Evolutionary conservation across 2,888 invertebrate species (phyloP).

Genomic region (Odontocolon sp.): DNA sequence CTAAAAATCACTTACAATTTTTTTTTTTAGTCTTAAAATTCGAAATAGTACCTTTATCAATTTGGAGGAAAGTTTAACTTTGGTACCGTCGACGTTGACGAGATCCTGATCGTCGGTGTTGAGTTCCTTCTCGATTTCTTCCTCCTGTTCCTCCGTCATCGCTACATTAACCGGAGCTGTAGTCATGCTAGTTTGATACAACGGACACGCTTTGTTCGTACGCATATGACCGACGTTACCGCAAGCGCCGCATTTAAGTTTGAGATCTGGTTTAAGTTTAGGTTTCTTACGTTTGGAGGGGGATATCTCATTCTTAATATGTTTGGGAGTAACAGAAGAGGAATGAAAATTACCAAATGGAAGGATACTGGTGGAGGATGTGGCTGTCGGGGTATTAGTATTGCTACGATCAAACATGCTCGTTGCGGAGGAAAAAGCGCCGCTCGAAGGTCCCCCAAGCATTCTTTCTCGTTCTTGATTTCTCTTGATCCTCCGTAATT

Average conservation of each 20-base stretch:
- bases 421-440: conserved; percentile 74
- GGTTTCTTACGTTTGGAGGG: conserved; percentile 89
- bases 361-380: conserved; percentile 75
- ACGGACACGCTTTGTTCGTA: conserved; percentile 98
- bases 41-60: conserved; percentile 86
- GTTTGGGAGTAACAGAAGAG: conserved; percentile 69
- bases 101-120: conserved; percentile 92
- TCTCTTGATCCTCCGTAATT: conserved; percentile 95
- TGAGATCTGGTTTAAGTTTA: conserved; percentile 93
- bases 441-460: conserved; percentile 82
- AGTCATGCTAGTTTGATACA: conserved; percentile 88
- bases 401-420: conserved; percentile 70
- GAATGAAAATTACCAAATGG: conserved; percentile 74
- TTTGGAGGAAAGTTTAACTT: conserved; percentile 94
- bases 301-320: conserved; percentile 77
- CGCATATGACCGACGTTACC: conserved; percentile 92
- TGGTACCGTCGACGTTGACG: conserved; percentile 97
- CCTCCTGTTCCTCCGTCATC: conserved; percentile 91
- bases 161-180: conserved; percentile 86
- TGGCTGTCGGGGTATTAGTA: conserved; percentile 68
- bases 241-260: conserved; percentile 98
- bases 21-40: no score
- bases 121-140: conserved; percentile 87
- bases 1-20: no score
- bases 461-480: conserved; percentile 93